phyloP scores from a whole-genome alignment of 2,888 invertebrate genomes.

The Metacarcinus magister region DNA sequence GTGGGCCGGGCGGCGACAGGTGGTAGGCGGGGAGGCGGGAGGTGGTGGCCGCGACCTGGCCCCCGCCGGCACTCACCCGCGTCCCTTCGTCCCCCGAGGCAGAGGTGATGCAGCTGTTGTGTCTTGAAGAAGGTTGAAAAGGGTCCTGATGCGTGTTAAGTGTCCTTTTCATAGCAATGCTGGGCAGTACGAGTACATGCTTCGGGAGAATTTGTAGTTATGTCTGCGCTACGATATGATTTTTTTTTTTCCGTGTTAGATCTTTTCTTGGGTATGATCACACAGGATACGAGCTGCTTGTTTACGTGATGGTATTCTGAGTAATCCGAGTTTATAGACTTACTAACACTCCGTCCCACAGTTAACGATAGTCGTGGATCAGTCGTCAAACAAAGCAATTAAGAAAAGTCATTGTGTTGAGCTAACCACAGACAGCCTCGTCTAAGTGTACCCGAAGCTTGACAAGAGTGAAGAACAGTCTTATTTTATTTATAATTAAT shows the following conservation, averaged over 20 bases:
- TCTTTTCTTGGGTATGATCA: neutral
- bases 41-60: neutral
- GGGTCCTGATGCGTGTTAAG: neutral
- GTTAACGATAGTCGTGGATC: neutral
- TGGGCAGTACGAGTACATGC: neutral
- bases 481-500: neutral
- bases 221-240: neutral
- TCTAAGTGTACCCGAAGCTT: neutral
- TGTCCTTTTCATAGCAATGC: constrained; percentile 4
- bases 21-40: neutral
- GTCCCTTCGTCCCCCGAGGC: neutral
- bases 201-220: neutral
- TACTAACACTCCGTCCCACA: neutral
- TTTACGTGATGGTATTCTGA: neutral
- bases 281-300: neutral
- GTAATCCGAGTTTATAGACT: neutral
- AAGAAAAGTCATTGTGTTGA: neutral
- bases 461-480: neutral
- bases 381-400: neutral
- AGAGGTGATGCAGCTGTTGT: neutral
- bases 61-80: constrained; percentile 28
- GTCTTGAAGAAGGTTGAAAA: neutral
- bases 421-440: neutral
- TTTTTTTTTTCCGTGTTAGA: neutral
- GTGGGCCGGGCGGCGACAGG: constrained; percentile 21